Evolutionary conservation across 2,888 invertebrate species (phyloP), one percentile per base, ranked within the genome.

Genomic region (Magallana nippona): DNA sequence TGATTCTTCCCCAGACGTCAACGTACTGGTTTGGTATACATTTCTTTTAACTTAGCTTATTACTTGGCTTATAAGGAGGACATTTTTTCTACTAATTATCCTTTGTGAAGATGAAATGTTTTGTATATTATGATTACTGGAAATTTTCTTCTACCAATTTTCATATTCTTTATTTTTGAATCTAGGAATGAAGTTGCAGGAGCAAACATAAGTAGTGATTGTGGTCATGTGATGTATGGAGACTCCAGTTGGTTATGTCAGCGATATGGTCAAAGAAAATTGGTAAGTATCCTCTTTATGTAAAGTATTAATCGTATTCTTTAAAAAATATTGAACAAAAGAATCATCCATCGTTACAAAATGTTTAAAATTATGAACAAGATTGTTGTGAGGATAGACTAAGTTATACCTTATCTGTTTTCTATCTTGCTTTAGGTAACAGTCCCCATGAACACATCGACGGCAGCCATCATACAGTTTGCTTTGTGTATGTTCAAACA

Each of bases 391-490:
- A 44, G 10, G 44, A 13, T 22, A 55, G n/a, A n/a, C n/a, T n/a
- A n/a, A n/a, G n/a, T 19, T 55, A 10, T 19, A 13, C 1, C 55
- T n/a, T 55, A 13, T 44, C 44, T 44, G 17, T 78, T 13, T n/a
- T 17, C 10, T 58, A 56, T 22, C 79, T 10, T 27, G 83, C 87
- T 90, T 11, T 86, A 94, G 94, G 88, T 90, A 3, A 92, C 93
- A 10, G 91, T 91, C 10, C 93, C 93, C 15, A 79, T 94, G 79
- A 94, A 94, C 85, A 91, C 93, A 71, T 93, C 94, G 1, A 89
- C 92, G n/a, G 93, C 94, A 17, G 89, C 91, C 44, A 90, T 93
- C 13, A 83, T 94, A 71, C 94, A 94, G 87, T 94, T 94, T 91
- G 89, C 93, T 17, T 79, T 94, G 27, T 92, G 94, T 93, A 89